Base-by-base conservation (phyloP, 2,113 vertebrate species). In the Cynoglossus semilaevis region DNA sequence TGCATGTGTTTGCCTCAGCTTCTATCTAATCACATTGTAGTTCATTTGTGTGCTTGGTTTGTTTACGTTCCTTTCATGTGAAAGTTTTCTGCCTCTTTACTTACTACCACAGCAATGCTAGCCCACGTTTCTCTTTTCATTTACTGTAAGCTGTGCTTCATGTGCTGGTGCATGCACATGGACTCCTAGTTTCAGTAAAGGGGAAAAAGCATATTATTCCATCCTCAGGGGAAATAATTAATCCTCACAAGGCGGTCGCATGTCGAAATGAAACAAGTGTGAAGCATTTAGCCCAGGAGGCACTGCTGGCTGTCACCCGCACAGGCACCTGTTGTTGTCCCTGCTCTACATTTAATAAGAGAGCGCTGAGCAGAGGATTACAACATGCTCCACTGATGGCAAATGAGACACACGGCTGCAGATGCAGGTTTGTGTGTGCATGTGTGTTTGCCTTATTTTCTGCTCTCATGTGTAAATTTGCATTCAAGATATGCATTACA, bases 201-300 rank as follows among this genome's bases (percentile, higher is more conserved):
- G 22, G n/a, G n/a, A 79, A 83, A 81, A 81, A 76, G 76, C 74
- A 84, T 85, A 83, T 85, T 81, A 79, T 73, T 80, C 77, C 72
- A 77, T 85, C 86, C 87, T 81, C 86, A 51, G 72, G 88, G 88
- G 87, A 86, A 89, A 90, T 91, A 89, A 90, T 91, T 90, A 89
- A 91, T 89, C 87, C 86, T 88, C 89, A 87, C 86, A 88, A 88
- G 84, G 87, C 87, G 90, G 88, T 89, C 87, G 82, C 84, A 88
- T 90, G 88, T 90, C 79, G 86, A 86, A 84, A 87, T 86, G 85
- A 88, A 85, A 86, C 82, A 72, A 89, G 87, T 89, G 86, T 88
- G 87, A 90, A 89, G 88, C 88, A 85, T 91, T 89, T 85, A 87
- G 86, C 90, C 89, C 87, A 89, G 88, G 88, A 90, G 90, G 88